These are phyloP conservation scores for Tuberolachnus salignus DNA, from an alignment of 2,888 invertebrate genomes.

Conservation along the genomic window DNA sequence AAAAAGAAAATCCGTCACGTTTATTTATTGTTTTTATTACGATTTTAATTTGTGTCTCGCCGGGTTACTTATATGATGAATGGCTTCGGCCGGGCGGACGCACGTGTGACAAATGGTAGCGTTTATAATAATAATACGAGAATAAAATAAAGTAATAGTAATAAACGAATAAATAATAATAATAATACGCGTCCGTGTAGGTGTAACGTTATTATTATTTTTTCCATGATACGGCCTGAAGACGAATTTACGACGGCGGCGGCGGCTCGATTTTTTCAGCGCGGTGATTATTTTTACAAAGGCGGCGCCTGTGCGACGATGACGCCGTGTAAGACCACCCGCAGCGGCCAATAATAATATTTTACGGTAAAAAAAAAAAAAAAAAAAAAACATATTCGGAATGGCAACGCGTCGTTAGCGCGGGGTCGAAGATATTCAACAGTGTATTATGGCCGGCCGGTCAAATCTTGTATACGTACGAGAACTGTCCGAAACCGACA, in stretches of 20 bases:
- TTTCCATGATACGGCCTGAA: not conserved
- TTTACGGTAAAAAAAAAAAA: too few relatives aligned
- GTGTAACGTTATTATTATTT: not conserved
- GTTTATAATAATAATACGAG: constrained; percentile 12
- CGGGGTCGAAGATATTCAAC: not conserved
- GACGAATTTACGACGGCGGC: constrained; percentile 36
- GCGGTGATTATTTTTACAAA: constrained; percentile 29
- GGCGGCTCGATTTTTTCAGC: not conserved
- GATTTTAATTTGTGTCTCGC: constrained; percentile 49
- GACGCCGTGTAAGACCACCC: too few relatives aligned
- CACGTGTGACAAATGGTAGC: constrained; percentile 47
- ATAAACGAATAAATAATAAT: constrained; percentile 1
- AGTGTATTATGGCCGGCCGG: not conserved
- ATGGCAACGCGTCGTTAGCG: too few relatives aligned
- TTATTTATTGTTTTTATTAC: constrained; percentile 55
- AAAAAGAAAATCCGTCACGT: constrained; percentile 33
- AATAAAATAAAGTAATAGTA: too few relatives aligned
- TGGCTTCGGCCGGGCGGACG: constrained; percentile 15
- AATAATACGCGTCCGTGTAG: too few relatives aligned
- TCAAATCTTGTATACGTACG: not conserved
- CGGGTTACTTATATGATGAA: constrained; percentile 33
- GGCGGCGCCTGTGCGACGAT: not conserved
- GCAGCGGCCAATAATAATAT: too few relatives aligned
- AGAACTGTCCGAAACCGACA: too few relatives aligned
- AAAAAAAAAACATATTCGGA: too few relatives aligned